These are phyloP conservation scores for Embidobia sp. DNA, from an alignment of 2,888 invertebrate species.

Conservation along the genomic window DNA sequence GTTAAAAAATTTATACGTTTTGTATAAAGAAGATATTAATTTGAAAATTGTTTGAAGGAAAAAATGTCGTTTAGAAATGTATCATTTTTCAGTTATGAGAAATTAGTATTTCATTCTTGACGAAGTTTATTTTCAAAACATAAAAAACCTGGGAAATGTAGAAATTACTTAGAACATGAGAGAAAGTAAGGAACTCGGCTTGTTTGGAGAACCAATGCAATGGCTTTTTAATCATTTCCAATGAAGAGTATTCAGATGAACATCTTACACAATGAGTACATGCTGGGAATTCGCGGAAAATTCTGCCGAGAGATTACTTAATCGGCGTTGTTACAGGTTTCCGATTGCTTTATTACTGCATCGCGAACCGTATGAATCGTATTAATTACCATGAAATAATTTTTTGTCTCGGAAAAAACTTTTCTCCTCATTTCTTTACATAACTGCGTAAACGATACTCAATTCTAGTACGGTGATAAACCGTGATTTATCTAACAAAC, in stretches of 20 bases:
- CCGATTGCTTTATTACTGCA: constrained; percentile 29
- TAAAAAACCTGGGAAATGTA: too few species aligned
- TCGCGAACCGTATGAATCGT: constrained; percentile 4
- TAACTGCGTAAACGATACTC: constrained; percentile 2
- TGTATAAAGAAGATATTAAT: too few species aligned
- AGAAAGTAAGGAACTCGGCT: too few species aligned
- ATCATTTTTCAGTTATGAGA: too few species aligned
- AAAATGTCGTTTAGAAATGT: too few species aligned
- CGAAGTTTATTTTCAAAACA: too few species aligned
- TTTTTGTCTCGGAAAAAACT: constrained; percentile 9
- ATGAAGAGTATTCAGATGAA: constrained; percentile 22
- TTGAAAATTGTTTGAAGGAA: too few species aligned
- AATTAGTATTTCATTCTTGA: too few species aligned
- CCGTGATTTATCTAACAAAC: constrained; percentile 10
- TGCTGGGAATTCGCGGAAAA: constrained; percentile 25
- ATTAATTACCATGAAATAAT: constrained; percentile 11
- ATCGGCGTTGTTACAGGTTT: constrained; percentile 27
- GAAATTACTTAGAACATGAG: too few species aligned
- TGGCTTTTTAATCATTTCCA: constrained; percentile 26
- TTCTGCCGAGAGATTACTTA: constrained; percentile 47
- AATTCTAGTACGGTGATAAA: constrained; percentile 3
- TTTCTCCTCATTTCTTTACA: constrained; percentile 1
- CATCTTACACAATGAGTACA: constrained; percentile 30
- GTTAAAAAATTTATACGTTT: too few species aligned
- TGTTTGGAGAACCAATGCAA: constrained; percentile 1